These are phyloP conservation scores for Acanthoscelides obtectus DNA, from an alignment of 2,888 invertebrate genomes.

Conservation along the genomic window DNA sequence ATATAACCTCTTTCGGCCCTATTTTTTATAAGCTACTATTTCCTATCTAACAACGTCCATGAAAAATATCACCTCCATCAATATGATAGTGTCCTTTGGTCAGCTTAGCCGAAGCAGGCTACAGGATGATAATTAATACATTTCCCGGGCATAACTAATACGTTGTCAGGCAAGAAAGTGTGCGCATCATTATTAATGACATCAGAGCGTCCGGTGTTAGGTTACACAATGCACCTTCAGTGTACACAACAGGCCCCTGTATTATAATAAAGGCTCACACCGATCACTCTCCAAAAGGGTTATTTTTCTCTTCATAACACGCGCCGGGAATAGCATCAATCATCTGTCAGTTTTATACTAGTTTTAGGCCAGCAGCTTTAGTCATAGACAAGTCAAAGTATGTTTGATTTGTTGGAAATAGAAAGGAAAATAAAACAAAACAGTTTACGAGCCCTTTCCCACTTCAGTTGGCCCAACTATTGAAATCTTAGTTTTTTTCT, in stretches of 20 bases:
- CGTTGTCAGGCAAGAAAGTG: neutral
- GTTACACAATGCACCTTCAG: neutral
- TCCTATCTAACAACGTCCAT: neutral
- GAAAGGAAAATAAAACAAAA: too few species aligned
- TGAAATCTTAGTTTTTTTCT: too few species aligned
- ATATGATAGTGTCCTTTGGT: neutral
- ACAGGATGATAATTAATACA: neutral
- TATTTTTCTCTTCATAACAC: neutral
- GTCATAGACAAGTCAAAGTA: too few species aligned
- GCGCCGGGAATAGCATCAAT: neutral
- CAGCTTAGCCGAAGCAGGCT: neutral
- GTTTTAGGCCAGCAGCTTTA: too few species aligned
- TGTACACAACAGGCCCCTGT: neutral
- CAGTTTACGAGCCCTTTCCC: too few species aligned
- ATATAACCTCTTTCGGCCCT: neutral
- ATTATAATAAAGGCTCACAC: neutral
- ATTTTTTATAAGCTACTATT: neutral
- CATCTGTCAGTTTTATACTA: neutral
- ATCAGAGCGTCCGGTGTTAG: neutral
- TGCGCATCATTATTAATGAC: neutral
- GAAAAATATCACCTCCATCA: neutral
- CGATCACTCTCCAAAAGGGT: neutral
- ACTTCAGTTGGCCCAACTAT: too few species aligned
- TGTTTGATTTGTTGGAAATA: too few species aligned
- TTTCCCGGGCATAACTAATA: neutral